phyloP scores from a whole-genome alignment of 2,888 invertebrate genomes.

The Tachystola acroxantha region DNA sequence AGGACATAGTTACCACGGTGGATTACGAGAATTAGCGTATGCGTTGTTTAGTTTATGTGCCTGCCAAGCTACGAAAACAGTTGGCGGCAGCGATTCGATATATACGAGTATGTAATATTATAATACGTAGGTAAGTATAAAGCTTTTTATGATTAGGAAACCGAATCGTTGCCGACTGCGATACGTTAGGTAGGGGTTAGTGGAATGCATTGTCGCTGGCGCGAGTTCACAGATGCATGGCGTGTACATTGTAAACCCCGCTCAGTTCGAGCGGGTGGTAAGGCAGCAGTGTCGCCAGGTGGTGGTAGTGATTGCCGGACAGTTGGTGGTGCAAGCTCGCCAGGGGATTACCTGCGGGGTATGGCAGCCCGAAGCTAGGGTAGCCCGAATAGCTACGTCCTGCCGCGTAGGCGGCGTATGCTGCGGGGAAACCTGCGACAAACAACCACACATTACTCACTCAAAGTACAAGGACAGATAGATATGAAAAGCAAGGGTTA shows the following conservation, averaged over 20 bases:
- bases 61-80: slow-evolving; percentile 24
- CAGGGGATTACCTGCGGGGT: slow-evolving; percentile 96
- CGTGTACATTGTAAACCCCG: slow-evolving; percentile 85
- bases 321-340: slow-evolving; percentile 87
- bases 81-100: slow-evolving; percentile 14
- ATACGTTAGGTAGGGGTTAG: slow-evolving; percentile 53
- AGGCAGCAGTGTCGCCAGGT: slow-evolving; percentile 80
- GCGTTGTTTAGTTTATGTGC: slow-evolving; percentile 51
- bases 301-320: slow-evolving; percentile 80
- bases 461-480: slow-evolving; percentile 16
- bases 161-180: slow-evolving; percentile 48
- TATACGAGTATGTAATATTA: neutral
- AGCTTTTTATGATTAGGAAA: too few relatives aligned
- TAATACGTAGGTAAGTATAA: slow-evolving; percentile 30
- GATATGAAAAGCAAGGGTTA: slow-evolving; percentile 39
- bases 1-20: slow-evolving; percentile 60
- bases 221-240: slow-evolving; percentile 87
- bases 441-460: slow-evolving; percentile 45
- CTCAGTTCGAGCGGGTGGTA: slow-evolving; percentile 83
- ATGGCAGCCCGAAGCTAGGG: slow-evolving; percentile 98
- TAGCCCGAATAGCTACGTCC: slow-evolving; percentile 98
- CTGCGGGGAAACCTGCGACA: slow-evolving; percentile 93
- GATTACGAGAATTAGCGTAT: slow-evolving; percentile 57
- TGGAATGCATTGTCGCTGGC: slow-evolving; percentile 74
- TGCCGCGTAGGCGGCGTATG: slow-evolving; percentile 97